These are phyloP conservation scores for Beroe forskalii DNA, from an alignment of 37 sponge, comb jelly and placozoan genomes.

Conservation along the genomic window DNA sequence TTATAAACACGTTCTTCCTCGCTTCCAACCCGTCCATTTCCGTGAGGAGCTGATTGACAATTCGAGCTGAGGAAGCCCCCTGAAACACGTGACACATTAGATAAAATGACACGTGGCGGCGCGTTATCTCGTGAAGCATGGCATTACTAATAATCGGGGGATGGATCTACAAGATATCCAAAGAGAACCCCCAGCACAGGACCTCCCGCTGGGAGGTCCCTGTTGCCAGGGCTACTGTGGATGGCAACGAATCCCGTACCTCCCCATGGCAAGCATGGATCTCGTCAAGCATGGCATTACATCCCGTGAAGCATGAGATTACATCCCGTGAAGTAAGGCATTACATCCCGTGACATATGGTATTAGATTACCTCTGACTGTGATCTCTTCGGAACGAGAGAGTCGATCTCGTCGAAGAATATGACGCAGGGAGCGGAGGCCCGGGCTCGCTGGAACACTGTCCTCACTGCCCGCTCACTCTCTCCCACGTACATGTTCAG, in stretches of 20 bases:
- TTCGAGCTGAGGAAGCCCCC: slow-evolving; percentile 82
- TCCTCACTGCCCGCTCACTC: slow-evolving; percentile 94
- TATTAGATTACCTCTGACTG: slow-evolving; percentile 85
- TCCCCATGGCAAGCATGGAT: too few species aligned
- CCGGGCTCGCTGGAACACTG: slow-evolving; percentile 92
- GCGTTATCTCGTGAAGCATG: neutral
- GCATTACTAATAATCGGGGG: neutral
- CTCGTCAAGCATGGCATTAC: too few species aligned
- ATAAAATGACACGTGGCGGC: neutral
- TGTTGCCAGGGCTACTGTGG: too few species aligned
- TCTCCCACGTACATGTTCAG: slow-evolving; percentile 99
- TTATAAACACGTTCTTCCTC: slow-evolving; percentile 92
- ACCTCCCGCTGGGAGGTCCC: too few species aligned
- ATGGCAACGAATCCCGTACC: too few species aligned
- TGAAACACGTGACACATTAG: slow-evolving; percentile 54
- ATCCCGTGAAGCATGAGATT: too few species aligned
- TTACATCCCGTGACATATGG: too few species aligned
- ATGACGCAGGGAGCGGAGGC: slow-evolving; percentile 97
- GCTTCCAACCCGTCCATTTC: slow-evolving; percentile 96
- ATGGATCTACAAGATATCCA: too few species aligned
- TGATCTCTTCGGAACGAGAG: slow-evolving; percentile 90
- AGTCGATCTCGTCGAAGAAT: slow-evolving; percentile 98
- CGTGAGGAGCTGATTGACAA: slow-evolving; percentile 96
- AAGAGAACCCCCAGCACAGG: too few species aligned
- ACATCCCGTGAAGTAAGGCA: too few species aligned